Evolutionary conservation across 2,888 invertebrate species (phyloP).

Genomic region (Idaea biselata): DNA sequence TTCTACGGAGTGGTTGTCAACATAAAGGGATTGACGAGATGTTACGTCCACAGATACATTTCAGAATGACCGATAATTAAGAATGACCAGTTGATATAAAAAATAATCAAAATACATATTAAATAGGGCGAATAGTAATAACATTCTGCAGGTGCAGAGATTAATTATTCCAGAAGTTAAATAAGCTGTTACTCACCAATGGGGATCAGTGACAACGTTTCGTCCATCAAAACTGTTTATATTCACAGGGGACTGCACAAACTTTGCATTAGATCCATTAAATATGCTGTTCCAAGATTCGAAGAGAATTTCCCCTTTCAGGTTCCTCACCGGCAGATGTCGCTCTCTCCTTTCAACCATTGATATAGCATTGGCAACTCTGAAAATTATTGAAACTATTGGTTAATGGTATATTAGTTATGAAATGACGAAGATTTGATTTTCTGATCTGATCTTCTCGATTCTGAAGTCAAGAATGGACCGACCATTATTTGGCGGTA

Average conservation of each 20-base stretch:
- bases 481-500: no score
- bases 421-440: no score
- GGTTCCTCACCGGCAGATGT: slow-evolving; percentile 51
- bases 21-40: no score
- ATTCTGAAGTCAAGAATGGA: no score
- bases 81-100: no score
- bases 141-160: not conserved
- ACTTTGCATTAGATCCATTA: slow-evolving; percentile 45
- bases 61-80: no score
- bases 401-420: not conserved
- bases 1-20: no score
- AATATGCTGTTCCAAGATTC: slow-evolving; percentile 61
- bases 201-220: slow-evolving; percentile 53
- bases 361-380: slow-evolving; percentile 40
- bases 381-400: slow-evolving; percentile 27
- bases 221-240: slow-evolving; percentile 60
- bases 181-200: slow-evolving; percentile 46
- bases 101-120: no score
- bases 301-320: slow-evolving; percentile 50
- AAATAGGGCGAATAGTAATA: no score
- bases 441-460: no score
- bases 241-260: slow-evolving; percentile 30
- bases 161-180: not conserved
- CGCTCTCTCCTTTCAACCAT: slow-evolving; percentile 39
- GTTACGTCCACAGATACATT: no score